Conservation (phyloP, 1,140 invertebrate genomes). For the Trissolcus basalis region DNA sequence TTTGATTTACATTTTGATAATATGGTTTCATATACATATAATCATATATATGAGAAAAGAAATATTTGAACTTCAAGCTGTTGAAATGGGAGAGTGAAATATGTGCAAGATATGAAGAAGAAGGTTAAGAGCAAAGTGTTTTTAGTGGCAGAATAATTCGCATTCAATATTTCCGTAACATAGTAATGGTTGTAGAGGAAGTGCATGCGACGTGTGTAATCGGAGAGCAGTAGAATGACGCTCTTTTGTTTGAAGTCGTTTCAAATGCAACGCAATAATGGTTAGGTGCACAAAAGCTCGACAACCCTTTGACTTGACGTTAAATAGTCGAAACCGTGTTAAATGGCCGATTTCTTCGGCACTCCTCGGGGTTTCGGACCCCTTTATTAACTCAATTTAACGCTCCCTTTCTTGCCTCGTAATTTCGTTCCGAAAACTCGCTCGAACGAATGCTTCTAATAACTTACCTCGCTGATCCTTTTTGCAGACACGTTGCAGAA, state of each 20-base stretch:
- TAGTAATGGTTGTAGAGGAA: conserved; percentile 14
- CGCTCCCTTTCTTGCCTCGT: conserved; percentile 40
- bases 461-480: conserved; percentile 27
- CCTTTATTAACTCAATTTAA: conserved; percentile 58
- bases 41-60: no score
- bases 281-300: conserved; percentile 47
- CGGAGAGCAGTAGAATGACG: conserved; percentile 35
- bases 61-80: no score
- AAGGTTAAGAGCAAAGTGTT: no score
- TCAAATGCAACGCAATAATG: conserved; percentile 44
- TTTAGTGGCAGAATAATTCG: no score
- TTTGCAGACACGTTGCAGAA: conserved; percentile 2
- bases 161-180: conserved; percentile 27
- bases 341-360: conserved; percentile 47
- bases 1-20: no score
- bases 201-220: conserved; percentile 37
- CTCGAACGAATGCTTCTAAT: conserved; percentile 37
- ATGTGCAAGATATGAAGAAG: no score
- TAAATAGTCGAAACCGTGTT: conserved; percentile 57
- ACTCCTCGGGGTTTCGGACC: conserved; percentile 32
- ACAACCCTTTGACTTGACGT: conserved; percentile 55
- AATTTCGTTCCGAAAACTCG: conserved; percentile 40
- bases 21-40: no score
- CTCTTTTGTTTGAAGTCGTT: conserved; percentile 54
- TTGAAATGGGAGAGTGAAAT: no score